Evolutionary conservation across 2,113 vertebrate genomes (phyloP).

Genomic region (Thermophis baileyi): DNA sequence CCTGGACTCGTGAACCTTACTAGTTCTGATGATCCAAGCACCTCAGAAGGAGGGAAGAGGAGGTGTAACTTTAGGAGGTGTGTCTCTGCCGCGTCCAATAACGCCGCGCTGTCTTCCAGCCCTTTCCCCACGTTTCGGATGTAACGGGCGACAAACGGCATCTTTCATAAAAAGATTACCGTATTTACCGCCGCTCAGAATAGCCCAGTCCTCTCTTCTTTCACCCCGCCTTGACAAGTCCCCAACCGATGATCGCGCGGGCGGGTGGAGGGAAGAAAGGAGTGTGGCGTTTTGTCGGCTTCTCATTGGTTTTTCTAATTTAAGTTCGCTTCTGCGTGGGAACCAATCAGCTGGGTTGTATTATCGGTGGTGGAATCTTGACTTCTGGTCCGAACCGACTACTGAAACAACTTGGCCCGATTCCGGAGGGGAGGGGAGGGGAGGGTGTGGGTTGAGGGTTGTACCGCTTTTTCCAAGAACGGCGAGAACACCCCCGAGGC

Average conservation of each 20-base stretch:
- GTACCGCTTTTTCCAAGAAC: not conserved
- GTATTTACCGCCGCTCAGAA: too few relatives aligned
- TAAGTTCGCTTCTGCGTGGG: rapidly evolving
- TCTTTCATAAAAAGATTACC: not conserved
- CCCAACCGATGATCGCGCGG: not conserved
- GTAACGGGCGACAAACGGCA: not conserved
- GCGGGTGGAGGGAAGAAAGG: rapidly evolving
- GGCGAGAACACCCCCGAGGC: not conserved
- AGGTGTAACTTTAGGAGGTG: not conserved
- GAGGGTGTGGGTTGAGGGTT: not conserved
- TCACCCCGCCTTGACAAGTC: not conserved
- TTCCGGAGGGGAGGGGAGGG: not conserved
- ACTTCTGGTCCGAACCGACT: rapidly evolving
- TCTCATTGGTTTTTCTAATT: not conserved
- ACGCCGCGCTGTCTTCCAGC: not conserved
- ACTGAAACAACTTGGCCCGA: not conserved
- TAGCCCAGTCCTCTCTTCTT: too few relatives aligned
- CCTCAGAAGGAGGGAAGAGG: not conserved
- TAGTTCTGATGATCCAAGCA: not conserved
- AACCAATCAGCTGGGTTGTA: not conserved
- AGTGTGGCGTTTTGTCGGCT: not conserved
- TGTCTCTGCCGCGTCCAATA: too few relatives aligned
- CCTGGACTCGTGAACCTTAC: not conserved
- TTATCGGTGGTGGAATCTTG: not conserved
- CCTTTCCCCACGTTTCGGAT: not conserved